Evolutionary conservation across 2,888 invertebrate species (phyloP), one percentile per base, ranked within the genome.

Genomic region (Tanytarsus gracilentus): DNA sequence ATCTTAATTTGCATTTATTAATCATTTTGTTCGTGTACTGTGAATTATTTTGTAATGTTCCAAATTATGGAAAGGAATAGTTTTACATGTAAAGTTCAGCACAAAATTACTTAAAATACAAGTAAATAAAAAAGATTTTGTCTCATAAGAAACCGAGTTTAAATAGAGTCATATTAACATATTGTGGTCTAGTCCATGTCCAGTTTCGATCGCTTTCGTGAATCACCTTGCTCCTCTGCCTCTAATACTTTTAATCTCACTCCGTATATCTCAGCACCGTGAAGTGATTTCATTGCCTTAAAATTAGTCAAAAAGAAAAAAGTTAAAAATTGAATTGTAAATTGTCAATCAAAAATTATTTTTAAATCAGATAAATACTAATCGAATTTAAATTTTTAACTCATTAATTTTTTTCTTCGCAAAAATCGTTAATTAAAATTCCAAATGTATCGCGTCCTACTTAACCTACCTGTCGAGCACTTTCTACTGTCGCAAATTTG

Each of bases 211-310:
- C 58, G 44, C 16, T 58, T 58, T 3, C 48, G 3, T 48, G 33
- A 48, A 18, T 72, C 70, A 63, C 26, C 67, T 55, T 73, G 80
- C 65, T 88, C 88, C 67, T 93, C 93, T 0, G 95, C 94, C 70
- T 89, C 86, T 72, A 94, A 76, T 4, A 95, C 94, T 68, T 74
- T 74, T 58, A 95, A 77, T 63, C 90, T 81, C 23, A 88, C 83
- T 23, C 92, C 92, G 67, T 86, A 88, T 62, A 95, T 80, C 71
- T 92, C 91, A 62, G 91, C 88, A 8, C 92, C 93, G 70, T 95
- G 92, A 49, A 95, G 73, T 1, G 70, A 68, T 69, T 76, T 66
- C 52, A 74, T 73, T 0, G 74, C 74, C 62, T 55, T 26, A 16
- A 5, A n/a, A 68, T 65, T 48, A 39, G 62, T 33, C n/a, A n/a